These are phyloP conservation scores for Myripristis jacobus DNA, from an alignment of 2,797 vertebrate species.

Conservation along the genomic window DNA sequence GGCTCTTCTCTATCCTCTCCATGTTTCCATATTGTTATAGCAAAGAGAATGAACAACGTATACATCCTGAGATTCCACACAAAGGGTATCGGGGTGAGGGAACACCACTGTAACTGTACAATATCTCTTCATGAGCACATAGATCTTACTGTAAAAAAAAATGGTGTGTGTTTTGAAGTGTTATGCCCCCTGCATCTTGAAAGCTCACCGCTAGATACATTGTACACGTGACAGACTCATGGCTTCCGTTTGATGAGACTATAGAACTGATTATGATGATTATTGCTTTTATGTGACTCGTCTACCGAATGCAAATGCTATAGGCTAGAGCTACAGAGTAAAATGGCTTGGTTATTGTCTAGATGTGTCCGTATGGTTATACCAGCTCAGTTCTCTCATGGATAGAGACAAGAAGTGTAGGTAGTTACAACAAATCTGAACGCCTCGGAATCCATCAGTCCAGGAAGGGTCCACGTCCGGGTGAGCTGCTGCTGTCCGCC, in stretches of 20 bases:
- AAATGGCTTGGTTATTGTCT: conserved; percentile 70
- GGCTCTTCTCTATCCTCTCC: conserved; percentile 35
- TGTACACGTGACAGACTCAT: conserved; percentile 57
- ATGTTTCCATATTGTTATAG: conserved; percentile 38
- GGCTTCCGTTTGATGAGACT: conserved; percentile 59
- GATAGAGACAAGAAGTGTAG: conserved; percentile 62
- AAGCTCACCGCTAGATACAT: conserved; percentile 61
- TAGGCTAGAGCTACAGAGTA: conserved; percentile 69
- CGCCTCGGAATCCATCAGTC: conserved; percentile 60
- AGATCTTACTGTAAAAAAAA: conserved; percentile 41
- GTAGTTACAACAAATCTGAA: conserved; percentile 65
- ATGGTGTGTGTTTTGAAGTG: conserved; percentile 54
- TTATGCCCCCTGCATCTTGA: conserved; percentile 66
- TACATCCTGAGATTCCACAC: conserved; percentile 78
- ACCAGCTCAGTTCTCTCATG: conserved; percentile 49
- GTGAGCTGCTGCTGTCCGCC: conserved; percentile 52
- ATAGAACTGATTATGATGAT: conserved; percentile 68
- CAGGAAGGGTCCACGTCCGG: conserved; percentile 51
- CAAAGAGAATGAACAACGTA: conserved; percentile 50
- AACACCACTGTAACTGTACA: conserved; percentile 53
- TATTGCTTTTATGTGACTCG: conserved; percentile 80
- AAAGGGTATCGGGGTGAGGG: conserved; percentile 50
- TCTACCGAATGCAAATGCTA: conserved; percentile 72
- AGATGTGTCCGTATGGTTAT: conserved; percentile 44
- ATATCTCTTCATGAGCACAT: conserved; percentile 54